These are phyloP conservation scores for Fulica atra DNA, from an alignment of 2,113 vertebrate genomes.

Conservation along the genomic window DNA sequence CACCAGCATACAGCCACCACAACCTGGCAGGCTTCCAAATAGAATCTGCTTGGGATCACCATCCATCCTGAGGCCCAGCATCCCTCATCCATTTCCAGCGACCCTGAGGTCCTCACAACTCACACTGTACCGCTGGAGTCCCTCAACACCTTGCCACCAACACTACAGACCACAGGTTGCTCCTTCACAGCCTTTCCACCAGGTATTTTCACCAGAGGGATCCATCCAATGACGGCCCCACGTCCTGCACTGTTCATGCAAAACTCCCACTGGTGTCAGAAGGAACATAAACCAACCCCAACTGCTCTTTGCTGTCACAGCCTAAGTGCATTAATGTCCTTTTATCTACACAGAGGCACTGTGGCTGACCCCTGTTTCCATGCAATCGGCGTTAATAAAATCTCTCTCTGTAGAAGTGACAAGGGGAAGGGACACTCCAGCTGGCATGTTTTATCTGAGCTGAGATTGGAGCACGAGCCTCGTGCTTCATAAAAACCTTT, in stretches of 20 bases:
- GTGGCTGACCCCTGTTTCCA: neutral
- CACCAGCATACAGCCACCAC: neutral
- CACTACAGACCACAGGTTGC: rapidly evolving
- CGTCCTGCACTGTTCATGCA: neutral
- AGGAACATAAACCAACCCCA: slow-evolving; percentile 34
- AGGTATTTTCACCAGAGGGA: neutral
- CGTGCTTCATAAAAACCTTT: neutral
- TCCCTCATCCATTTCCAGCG: neutral
- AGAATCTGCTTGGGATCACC: neutral
- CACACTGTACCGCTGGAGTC: neutral
- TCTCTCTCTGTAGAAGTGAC: slow-evolving; percentile 35
- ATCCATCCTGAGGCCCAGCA: neutral
- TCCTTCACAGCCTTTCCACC: neutral
- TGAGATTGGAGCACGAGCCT: slow-evolving; percentile 35
- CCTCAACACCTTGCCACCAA: neutral
- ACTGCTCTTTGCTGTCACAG: slow-evolving; percentile 38
- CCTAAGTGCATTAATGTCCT: slow-evolving; percentile 53
- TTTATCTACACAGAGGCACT: slow-evolving; percentile 16
- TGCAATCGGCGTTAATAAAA: slow-evolving; percentile 42
- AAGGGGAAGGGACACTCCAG: slow-evolving; percentile 20
- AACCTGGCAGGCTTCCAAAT: neutral
- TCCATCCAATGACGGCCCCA: neutral
- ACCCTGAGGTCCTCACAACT: neutral
- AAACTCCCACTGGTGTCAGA: neutral
- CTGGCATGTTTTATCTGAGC: slow-evolving; percentile 17